Base-by-base conservation (phyloP, 2,888 invertebrate species). In the Cryptus viduatorius region DNA sequence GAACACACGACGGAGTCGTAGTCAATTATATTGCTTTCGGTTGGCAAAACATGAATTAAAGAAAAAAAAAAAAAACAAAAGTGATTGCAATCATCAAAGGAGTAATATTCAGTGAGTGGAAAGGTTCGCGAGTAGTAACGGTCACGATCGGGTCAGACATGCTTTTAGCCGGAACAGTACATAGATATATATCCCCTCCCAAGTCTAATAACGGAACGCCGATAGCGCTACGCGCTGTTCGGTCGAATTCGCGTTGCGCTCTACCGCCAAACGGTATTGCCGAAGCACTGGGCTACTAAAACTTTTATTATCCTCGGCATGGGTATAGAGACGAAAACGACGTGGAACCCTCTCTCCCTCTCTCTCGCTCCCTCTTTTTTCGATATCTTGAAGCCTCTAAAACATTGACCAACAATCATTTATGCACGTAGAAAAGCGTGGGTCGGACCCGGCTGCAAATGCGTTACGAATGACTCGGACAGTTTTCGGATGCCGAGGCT, bases 401-500 rank as follows among this genome's bases (percentile, higher is more conserved):
- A 82, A 82, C 78, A 79, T 82, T 73, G 67, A 82, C 78, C 42
- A 42, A 61, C 19, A 61, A 73, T 82, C 10, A 82, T 73, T 78
- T 73, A 82, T 82, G 78, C 46, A 82, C 68, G 37, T 37, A 37
- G 5, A 37, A 37, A 37, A 37, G 37, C 37, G 37, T 37, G 8
- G 37, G 37, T 8, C 37, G 37, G 8, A 4, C 37, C 4, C 37
- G 37, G 37, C 37, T 37, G 37, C 37, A 7, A 8, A 37, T 37
- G 37, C 37, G 37, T 37, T 37, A 8, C 37, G 37, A 37, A 37
- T 4, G 37, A 37, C 24, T 24, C 24, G 24, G 24, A 24, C 24
- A 24, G 37, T 37, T 37, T 0, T 37, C 37, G 37, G 4, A 37
- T 37, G 37, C 37, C 37, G 37, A 37, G 37, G 5, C 37, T 37